Conservation (phyloP, 2,797 vertebrate genomes). For the Yasuhikotakia modesta region DNA sequence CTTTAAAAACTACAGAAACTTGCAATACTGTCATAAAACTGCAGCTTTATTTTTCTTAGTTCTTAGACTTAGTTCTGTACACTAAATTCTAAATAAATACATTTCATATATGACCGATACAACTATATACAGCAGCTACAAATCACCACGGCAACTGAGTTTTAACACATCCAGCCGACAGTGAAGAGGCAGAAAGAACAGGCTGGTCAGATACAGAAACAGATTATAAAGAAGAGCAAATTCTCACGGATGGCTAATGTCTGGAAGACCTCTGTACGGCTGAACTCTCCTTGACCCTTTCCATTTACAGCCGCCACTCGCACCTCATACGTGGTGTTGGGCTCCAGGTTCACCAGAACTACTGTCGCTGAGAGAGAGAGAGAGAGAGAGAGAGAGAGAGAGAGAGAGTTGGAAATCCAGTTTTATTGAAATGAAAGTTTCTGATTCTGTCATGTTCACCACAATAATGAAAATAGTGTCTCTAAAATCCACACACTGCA, state of each 20-base stretch:
- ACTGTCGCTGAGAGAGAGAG: constrained; percentile 78
- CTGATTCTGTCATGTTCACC: background rate
- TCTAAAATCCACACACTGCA: too few species aligned
- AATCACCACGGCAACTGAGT: background rate
- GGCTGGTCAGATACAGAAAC: constrained; percentile 48
- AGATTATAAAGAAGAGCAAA: constrained; percentile 36
- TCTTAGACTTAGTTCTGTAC: background rate
- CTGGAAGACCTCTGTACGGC: constrained; percentile 91
- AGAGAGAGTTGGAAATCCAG: background rate
- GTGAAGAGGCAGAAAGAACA: constrained; percentile 54
- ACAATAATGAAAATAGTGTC: too few species aligned
- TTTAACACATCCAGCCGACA: background rate
- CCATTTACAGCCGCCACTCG: constrained; percentile 93
- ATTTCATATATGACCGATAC: background rate
- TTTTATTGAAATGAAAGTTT: background rate
- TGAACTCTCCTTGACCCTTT: constrained; percentile 94
- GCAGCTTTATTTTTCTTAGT: background rate
- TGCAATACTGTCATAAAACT: background rate
- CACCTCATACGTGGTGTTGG: constrained; percentile 95
- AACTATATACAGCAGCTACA: background rate
- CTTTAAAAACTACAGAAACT: background rate
- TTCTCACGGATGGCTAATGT: constrained; percentile 92
- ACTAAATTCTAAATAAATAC: background rate
- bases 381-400: too few species aligned
- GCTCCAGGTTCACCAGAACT: constrained; percentile 88